Percentiles rank a stretch among this genome's conserved stretches.
Evolutionary conservation across 1,140 invertebrate species (phyloP).

Genomic region (Procambarus clarkii): DNA sequence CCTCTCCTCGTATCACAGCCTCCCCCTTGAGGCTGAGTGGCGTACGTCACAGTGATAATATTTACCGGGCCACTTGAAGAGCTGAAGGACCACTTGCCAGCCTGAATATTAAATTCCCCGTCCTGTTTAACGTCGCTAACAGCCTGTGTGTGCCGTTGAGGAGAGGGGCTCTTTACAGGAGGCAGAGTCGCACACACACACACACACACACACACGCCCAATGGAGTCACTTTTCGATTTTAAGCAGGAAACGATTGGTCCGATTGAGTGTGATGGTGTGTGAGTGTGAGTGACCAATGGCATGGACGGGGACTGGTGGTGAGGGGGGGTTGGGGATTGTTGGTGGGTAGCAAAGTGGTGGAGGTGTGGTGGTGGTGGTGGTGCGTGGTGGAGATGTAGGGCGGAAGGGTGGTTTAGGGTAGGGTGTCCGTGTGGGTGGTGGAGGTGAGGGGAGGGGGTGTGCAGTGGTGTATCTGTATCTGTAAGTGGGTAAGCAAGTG

Average conservation of each 20-base stretch:
- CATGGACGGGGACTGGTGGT: background rate
- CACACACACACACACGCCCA: too few species aligned
- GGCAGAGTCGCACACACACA: constrained; percentile 40
- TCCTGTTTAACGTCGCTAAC: constrained; percentile 68
- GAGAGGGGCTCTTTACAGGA: constrained; percentile 55
- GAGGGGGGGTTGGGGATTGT: background rate
- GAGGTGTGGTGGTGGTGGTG: background rate
- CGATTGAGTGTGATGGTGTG: constrained; percentile 18
- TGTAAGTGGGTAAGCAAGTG: background rate
- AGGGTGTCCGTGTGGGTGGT: background rate
- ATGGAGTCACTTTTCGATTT: constrained; percentile 54
- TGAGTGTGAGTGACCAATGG: background rate
- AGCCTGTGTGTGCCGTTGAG: constrained; percentile 40
- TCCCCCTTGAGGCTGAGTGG: constrained; percentile 59
- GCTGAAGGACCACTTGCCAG: constrained; percentile 65
- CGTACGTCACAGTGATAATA: constrained; percentile 68
- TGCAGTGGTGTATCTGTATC: background rate
- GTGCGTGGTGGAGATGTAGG: constrained; percentile 13
- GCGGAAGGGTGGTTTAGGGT: background rate
- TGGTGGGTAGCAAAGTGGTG: background rate
- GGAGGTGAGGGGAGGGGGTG: background rate
- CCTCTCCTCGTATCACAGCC: constrained; percentile 11
- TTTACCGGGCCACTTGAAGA: constrained; percentile 62
- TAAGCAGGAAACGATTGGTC: constrained; percentile 21
- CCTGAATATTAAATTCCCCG: constrained; percentile 68